A percentile compares a stretch with the other conserved stretches of the same genome.
phyloP scores from a whole-genome alignment of 2,113 vertebrate genomes.

The Donacobius atricapilla region DNA sequence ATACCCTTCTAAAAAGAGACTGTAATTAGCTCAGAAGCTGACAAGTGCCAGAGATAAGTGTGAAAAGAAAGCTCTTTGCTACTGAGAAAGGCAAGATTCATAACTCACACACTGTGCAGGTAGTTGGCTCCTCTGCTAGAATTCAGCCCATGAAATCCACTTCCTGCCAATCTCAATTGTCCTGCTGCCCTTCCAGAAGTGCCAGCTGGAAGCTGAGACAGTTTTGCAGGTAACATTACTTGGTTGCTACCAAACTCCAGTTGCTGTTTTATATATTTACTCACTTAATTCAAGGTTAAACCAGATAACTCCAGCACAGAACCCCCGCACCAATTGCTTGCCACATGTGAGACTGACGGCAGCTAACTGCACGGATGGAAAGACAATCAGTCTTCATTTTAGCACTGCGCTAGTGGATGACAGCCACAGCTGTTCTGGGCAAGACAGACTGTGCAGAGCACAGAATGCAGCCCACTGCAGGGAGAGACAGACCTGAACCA shows the following conservation, averaged over 20 bases:
- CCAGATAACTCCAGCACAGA: background rate
- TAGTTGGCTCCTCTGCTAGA: background rate
- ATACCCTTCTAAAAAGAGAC: background rate
- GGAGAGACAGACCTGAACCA: background rate
- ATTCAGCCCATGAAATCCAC: background rate
- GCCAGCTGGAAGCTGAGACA: background rate
- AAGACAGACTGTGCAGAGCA: background rate
- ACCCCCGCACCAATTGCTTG: background rate
- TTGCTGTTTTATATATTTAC: background rate
- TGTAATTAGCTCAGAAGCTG: background rate
- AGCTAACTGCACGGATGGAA: background rate
- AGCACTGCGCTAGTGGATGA: background rate
- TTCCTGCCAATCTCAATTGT: background rate
- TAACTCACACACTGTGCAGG: background rate
- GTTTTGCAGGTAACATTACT: background rate
- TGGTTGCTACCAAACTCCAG: background rate
- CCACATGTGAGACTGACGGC: background rate
- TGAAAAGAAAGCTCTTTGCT: background rate
- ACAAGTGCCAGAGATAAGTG: background rate
- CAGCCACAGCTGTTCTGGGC: slow-evolving; percentile 19
- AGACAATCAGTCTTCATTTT: slow-evolving; percentile 6
- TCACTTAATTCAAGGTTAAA: slow-evolving; percentile 14
- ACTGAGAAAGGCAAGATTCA: background rate
- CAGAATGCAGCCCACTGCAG: background rate
- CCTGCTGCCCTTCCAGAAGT: background rate